phyloP scores from a whole-genome alignment of 2,113 vertebrate genomes.

The Rhinoptilus africanus region DNA sequence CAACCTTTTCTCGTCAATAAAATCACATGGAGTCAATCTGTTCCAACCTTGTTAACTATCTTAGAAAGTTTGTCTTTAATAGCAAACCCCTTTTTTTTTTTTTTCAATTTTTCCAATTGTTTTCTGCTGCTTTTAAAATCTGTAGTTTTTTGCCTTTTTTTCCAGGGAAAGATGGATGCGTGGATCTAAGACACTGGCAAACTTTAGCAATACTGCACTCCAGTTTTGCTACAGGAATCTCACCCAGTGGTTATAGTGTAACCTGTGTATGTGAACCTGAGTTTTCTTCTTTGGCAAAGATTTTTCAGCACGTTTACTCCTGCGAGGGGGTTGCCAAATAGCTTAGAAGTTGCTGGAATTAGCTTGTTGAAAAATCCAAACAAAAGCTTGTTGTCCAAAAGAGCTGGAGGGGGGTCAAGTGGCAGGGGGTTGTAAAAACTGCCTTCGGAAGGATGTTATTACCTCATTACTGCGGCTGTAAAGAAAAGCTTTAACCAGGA shows the following conservation, averaged over 20 bases:
- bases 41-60: not conserved
- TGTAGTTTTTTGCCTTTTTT: not conserved
- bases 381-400: not conserved
- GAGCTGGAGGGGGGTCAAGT: not conserved
- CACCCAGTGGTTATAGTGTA: not conserved
- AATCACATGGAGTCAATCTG: not conserved
- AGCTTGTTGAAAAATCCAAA: not conserved
- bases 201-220: not conserved
- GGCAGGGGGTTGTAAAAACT: not conserved
- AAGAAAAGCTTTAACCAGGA: not conserved
- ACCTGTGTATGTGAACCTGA: not conserved
- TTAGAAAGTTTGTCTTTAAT: not conserved
- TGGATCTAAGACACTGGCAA: not conserved
- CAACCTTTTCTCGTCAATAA: not conserved
- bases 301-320: not conserved
- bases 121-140: not conserved
- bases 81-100: not conserved
- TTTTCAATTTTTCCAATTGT: not conserved
- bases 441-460: not conserved
- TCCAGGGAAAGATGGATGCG: not conserved
- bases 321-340: not conserved
- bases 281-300: not conserved
- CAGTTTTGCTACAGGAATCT: not conserved
- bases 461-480: not conserved
- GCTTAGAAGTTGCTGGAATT: not conserved